Evolutionary conservation across 1,140 invertebrate genomes (phyloP).

Genomic region (Coptotermes formosanus): DNA sequence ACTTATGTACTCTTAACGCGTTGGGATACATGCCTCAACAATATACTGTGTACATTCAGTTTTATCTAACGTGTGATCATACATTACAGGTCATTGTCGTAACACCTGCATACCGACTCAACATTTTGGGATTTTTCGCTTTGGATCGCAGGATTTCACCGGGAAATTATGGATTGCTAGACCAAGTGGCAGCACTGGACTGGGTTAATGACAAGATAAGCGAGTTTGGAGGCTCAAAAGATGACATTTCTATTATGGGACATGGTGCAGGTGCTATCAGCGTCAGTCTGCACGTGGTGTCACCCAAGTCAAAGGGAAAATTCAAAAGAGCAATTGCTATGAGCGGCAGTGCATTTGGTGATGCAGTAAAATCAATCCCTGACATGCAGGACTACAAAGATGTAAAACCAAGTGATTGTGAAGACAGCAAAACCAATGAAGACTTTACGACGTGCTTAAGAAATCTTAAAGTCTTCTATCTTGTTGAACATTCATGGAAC

Average conservation of each 20-base stretch:
- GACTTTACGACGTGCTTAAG: background rate
- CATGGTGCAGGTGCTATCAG: constrained; percentile 77
- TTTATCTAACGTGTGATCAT: background rate
- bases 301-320: constrained; percentile 58
- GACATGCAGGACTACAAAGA: constrained; percentile 3
- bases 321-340: constrained; percentile 67
- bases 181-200: constrained; percentile 82
- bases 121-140: constrained; percentile 89
- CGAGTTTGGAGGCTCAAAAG: constrained; percentile 79
- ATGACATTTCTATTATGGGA: constrained; percentile 84
- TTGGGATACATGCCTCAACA: too few species aligned
- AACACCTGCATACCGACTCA: constrained; percentile 73
- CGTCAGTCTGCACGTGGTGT: constrained; percentile 67
- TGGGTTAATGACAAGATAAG: constrained; percentile 87
- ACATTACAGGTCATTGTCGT: constrained; percentile 68
- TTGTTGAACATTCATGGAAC: background rate
- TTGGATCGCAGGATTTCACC: constrained; percentile 76
- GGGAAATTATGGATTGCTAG: constrained; percentile 89
- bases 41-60: too few species aligned
- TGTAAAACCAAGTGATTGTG: background rate
- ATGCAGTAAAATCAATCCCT: background rate
- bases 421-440: background rate
- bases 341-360: constrained; percentile 69
- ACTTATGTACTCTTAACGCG: too few species aligned
- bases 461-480: background rate